Conservation (phyloP, 2,113 vertebrate genomes). For the Daboia siamensis region DNA sequence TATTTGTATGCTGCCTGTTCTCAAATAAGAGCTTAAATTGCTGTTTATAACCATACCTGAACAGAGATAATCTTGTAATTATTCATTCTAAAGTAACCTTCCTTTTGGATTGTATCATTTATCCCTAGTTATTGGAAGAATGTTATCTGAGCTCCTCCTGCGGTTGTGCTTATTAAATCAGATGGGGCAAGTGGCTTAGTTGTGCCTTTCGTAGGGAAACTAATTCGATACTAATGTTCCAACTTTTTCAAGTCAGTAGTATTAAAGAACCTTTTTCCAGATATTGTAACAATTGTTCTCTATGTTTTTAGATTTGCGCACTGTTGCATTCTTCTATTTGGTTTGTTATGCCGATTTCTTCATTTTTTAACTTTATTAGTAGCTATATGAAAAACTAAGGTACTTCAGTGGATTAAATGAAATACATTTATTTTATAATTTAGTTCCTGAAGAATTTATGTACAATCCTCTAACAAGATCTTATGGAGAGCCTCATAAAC, state of each 20-base stretch:
- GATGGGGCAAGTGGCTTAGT: too few species aligned
- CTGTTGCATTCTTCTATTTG: not conserved
- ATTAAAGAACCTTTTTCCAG: not conserved
- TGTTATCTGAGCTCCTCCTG: too few species aligned
- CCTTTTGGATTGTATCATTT: too few species aligned
- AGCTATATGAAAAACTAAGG: too few species aligned
- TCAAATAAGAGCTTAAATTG: too few species aligned
- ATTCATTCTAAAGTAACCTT: too few species aligned
- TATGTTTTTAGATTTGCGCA: not conserved
- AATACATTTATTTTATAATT: slow-evolving; percentile 14
- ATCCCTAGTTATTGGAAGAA: too few species aligned
- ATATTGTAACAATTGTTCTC: not conserved
- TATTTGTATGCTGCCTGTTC: too few species aligned
- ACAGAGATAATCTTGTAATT: too few species aligned
- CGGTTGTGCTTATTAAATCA: too few species aligned
- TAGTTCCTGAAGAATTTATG: slow-evolving; percentile 98
- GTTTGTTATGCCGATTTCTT: not conserved
- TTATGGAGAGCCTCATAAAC: slow-evolving; percentile 94
- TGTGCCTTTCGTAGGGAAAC: too few species aligned
- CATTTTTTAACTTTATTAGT: not conserved
- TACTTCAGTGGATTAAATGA: not conserved
- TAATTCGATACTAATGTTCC: not conserved
- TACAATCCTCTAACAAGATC: slow-evolving; percentile 95
- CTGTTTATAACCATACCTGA: too few species aligned
- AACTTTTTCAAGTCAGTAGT: not conserved